phyloP scores from a whole-genome alignment of 2,888 invertebrate species.

The Andrena bucephala region DNA sequence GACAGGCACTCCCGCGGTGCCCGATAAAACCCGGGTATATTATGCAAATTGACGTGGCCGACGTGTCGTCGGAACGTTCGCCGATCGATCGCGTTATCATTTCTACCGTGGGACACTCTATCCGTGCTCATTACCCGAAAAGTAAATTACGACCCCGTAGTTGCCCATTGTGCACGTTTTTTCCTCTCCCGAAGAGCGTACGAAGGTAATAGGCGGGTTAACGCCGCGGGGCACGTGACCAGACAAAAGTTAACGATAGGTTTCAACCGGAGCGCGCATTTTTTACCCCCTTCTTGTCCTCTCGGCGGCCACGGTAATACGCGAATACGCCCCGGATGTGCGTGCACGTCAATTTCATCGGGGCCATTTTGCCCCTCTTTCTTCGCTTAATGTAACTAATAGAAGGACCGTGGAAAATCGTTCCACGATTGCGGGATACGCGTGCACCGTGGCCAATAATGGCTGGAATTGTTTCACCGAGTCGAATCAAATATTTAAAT shows the following conservation, averaged over 20 bases:
- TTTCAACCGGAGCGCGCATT: conserved; percentile 56
- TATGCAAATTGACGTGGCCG: conserved; percentile 16
- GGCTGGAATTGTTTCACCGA: not conserved
- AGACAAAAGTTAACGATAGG: conserved; percentile 79
- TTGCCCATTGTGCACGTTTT: conserved; percentile 33
- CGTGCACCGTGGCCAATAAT: not conserved
- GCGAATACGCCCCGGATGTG: conserved; percentile 66
- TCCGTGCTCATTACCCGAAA: conserved; percentile 48
- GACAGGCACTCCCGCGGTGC: not conserved
- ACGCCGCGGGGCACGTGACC: conserved; percentile 77
- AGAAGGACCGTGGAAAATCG: conserved; percentile 21
- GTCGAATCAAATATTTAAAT: not conserved
- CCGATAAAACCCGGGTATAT: conserved; percentile 1
- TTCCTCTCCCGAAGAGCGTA: conserved; percentile 37
- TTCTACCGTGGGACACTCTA: conserved; percentile 38
- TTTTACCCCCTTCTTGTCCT: conserved; percentile 64
- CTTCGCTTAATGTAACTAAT: conserved; percentile 16
- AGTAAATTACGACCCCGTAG: conserved; percentile 47
- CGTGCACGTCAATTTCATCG: conserved; percentile 53
- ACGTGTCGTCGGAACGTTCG: conserved; percentile 9
- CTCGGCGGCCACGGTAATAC: conserved; percentile 31
- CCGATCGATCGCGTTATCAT: not conserved
- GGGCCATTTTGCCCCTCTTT: conserved; percentile 26
- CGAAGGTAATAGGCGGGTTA: conserved; percentile 75
- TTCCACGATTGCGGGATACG: not conserved